Base-by-base conservation (phyloP, 2,113 vertebrate genomes). In the Pteruthius melanotis region DNA sequence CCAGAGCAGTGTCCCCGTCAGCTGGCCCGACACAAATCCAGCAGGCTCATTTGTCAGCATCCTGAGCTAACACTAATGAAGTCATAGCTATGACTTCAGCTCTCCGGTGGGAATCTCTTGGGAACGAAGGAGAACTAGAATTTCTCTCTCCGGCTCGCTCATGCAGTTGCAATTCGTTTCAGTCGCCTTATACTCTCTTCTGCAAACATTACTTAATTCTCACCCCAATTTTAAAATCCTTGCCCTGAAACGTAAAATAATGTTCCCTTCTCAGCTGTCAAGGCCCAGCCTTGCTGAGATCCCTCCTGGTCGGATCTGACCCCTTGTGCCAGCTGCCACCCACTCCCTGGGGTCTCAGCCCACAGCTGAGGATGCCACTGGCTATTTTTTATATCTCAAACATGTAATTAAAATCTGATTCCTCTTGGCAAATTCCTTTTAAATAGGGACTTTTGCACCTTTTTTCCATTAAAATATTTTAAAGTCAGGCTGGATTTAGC, bases 41-140 rank as follows among this genome's bases (percentile, higher is more conserved):
- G 69, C 1, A 3, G 57, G 75, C 72, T 87, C 91, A 7, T 87
- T 90, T 81, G 86, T 81, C 93, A 92, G 96, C 86, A 81, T 92
- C 94, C 94, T 23, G 56, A 63, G 70, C 27, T 93, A 71, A 84
- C 22, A 2, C 60, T 92, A 64, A 86, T 95, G 95, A 94, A 93
- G 86, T 92, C 89, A 94, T 76, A 40, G 88, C 83, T 72, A 92
- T 95, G 95, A 95, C 76, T 84, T 96, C 93, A 95, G 65, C 80
- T 89, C 90, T 95, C 88, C 80, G 44, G 23, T 35, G 60, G 60
- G 81, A 92, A 83, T 78, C 93, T 87, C 94, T 35, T 14, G 88
- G 93, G 94, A 93, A 71, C 0, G 0, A 49, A 13, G 28, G 12
- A 92, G 88, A 94, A 95, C 39, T 78, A 89, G 44, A 92, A 81